Conservation (phyloP, 2,113 vertebrate species). For the Nothoprocta perdicaria region DNA sequence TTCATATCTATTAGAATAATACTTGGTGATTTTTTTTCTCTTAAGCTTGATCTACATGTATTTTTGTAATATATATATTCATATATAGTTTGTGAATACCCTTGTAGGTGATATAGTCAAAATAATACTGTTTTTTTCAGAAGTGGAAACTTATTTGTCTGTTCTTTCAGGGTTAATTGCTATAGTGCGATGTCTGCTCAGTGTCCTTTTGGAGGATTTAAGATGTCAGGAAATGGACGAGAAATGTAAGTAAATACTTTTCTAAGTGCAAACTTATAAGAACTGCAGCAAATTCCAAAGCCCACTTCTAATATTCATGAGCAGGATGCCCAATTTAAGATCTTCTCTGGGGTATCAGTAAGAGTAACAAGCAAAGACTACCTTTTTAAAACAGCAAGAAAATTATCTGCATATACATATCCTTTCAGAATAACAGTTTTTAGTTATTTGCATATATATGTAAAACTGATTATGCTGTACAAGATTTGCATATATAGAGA, state of each 20-base stretch:
- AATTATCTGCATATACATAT: not conserved
- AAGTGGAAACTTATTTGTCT: not conserved
- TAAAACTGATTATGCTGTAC: not conserved
- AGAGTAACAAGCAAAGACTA: not conserved
- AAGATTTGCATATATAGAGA: not conserved
- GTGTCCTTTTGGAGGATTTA: conserved; percentile 89
- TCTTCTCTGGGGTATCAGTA: not conserved
- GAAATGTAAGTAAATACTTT: conserved; percentile 84
- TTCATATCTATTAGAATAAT: not conserved
- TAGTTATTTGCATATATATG: not conserved
- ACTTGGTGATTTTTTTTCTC: not conserved
- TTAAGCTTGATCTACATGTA: not conserved
- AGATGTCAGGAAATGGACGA: conserved; percentile 93
- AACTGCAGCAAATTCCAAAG: not conserved
- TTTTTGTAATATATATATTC: not conserved
- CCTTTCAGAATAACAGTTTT: not conserved
- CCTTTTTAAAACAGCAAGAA: not conserved
- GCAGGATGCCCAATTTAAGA: not conserved
- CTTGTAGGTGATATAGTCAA: rapidly evolving
- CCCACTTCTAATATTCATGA: not conserved
- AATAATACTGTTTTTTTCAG: not conserved
- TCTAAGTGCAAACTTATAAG: not conserved
- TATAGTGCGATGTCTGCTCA: conserved; percentile 83
- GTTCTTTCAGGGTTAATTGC: conserved; percentile 86
- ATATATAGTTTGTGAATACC: not conserved